Conservation (phyloP, 2,888 invertebrate genomes). For the Dicranocentrus wangi region DNA sequence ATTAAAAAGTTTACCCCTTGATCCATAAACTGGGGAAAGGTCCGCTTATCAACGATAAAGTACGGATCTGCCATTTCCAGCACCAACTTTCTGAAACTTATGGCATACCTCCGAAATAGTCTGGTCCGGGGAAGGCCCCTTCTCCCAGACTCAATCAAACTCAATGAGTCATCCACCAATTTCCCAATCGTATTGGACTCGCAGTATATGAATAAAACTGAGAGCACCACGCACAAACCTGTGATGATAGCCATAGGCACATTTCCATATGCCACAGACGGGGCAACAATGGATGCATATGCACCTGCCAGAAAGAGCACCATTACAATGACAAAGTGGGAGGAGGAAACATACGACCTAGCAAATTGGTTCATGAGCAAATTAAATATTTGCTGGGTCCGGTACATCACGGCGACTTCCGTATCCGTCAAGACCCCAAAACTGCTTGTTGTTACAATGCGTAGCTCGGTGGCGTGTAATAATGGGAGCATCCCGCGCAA, state of each 20-base stretch:
- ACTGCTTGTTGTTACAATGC: not conserved
- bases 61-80: conserved; percentile 13
- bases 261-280: not conserved
- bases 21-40: conserved; percentile 34
- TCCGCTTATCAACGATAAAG: conserved; percentile 18
- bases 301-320: not conserved
- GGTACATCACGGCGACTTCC: not conserved
- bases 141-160: not conserved
- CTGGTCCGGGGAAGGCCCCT: not conserved
- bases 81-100: not conserved
- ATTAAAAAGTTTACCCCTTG: conserved; percentile 6
- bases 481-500: not conserved
- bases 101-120: not conserved
- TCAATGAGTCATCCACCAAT: not conserved
- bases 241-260: not conserved
- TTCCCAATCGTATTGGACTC: conserved; percentile 15
- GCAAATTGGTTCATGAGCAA: not conserved
- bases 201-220: not conserved
- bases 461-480: not conserved
- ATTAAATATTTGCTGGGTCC: not conserved
- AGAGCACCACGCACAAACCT: not conserved
- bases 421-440: not conserved
- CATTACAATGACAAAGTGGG: not conserved
- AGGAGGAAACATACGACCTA: not conserved
- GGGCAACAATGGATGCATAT: not conserved